Conservation (phyloP, 2,113 vertebrate species). For the Brachirus orientalis region DNA sequence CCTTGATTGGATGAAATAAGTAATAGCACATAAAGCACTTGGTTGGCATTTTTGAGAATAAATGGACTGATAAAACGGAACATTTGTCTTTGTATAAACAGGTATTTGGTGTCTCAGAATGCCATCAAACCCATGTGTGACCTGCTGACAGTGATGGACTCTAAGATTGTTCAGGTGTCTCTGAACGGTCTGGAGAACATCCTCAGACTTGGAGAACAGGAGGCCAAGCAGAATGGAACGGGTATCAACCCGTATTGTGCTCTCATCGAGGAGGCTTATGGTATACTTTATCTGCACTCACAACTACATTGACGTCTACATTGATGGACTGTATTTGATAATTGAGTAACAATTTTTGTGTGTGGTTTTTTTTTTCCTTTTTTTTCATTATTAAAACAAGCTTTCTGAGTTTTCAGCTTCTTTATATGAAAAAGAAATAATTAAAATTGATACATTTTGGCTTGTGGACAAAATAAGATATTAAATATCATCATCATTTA, state of each 20-base stretch:
- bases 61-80: neutral
- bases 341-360: too few species aligned
- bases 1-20: too few species aligned
- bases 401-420: too few species aligned
- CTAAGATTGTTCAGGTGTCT: constrained; percentile 97
- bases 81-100: constrained; percentile 54
- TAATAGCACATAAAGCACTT: too few species aligned
- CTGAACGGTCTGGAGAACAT: constrained; percentile 97
- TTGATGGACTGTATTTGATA: too few species aligned
- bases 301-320: too few species aligned
- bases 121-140: constrained; percentile 95
- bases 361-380: too few species aligned
- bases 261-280: constrained; percentile 96
- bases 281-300: constrained; percentile 72
- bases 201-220: constrained; percentile 93
- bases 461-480: too few species aligned
- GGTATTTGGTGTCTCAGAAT: constrained; percentile 91
- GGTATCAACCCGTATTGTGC: constrained; percentile 98
- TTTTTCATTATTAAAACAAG: too few species aligned
- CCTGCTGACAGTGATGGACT: constrained; percentile 97
- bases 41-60: neutral
- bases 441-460: too few species aligned
- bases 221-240: constrained; percentile 91
- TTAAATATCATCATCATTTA: too few species aligned
- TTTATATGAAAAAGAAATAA: too few species aligned